phyloP scores from a whole-genome alignment of 2,888 invertebrate species.

The Operophtera brumata region DNA sequence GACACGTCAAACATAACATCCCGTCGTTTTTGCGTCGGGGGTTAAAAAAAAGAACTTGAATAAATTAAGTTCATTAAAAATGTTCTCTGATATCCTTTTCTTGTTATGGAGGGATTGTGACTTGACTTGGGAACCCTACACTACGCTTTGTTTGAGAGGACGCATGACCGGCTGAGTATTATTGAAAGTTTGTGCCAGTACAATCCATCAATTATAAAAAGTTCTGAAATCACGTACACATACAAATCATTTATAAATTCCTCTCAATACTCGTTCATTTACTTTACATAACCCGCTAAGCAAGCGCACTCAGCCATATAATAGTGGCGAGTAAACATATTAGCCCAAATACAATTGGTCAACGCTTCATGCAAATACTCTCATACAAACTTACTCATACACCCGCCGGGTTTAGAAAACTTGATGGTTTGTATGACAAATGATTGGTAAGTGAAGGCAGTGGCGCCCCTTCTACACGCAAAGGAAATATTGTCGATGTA shows the following conservation, averaged over 20 bases:
- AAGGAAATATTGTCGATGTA: slow-evolving; percentile 32
- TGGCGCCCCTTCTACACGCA: slow-evolving; percentile 31
- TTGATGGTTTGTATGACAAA: background rate
- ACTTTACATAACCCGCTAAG: slow-evolving; percentile 17
- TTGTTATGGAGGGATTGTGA: no score
- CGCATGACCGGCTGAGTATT: no score
- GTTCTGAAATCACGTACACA: background rate
- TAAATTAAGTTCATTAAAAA: no score
- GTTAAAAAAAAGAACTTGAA: no score
- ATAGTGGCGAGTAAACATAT: slow-evolving; percentile 40
- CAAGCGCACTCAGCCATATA: slow-evolving; percentile 33
- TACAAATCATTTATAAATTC: background rate
- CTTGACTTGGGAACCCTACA: no score
- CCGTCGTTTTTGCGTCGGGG: no score
- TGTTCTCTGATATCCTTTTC: no score
- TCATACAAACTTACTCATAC: slow-evolving; percentile 7
- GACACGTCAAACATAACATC: no score
- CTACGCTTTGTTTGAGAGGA: no score
- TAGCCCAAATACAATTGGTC: slow-evolving; percentile 55
- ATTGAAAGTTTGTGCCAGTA: background rate
- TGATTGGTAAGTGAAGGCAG: background rate
- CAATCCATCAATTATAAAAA: background rate
- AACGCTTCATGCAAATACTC: slow-evolving; percentile 55
- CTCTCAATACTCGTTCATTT: slow-evolving; percentile 1
- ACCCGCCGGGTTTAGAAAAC: background rate